Evolutionary conservation across 1,140 invertebrate species (phyloP).

Genomic region (Brachionus angularis): DNA sequence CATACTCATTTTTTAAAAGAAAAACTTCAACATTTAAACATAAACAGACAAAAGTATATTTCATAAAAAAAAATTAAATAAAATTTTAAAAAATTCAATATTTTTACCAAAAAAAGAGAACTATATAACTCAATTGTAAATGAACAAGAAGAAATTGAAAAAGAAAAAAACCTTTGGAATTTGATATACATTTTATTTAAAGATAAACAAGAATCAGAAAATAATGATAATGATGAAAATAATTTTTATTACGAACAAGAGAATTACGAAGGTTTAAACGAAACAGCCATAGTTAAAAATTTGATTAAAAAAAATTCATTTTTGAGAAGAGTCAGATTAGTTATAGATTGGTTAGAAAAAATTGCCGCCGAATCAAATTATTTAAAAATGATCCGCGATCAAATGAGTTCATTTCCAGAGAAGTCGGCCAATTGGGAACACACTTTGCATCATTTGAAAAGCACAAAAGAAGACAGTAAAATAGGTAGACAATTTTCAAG

Average conservation of each 20-base stretch:
- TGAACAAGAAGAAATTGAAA: slow-evolving; percentile 4
- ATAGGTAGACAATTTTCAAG: slow-evolving; percentile 50
- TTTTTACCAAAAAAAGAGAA: neutral
- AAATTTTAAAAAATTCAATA: neutral
- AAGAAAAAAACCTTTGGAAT: slow-evolving; percentile 38
- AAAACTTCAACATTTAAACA: slow-evolving; percentile 14
- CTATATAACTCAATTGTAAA: neutral
- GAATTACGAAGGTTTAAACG: slow-evolving; percentile 22
- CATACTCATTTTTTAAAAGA: slow-evolving; percentile 31
- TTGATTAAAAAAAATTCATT: slow-evolving; percentile 4
- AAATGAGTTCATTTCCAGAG: slow-evolving; percentile 69
- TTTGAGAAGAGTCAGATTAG: slow-evolving; percentile 57
- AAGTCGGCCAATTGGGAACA: slow-evolving; percentile 76
- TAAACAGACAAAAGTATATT: slow-evolving; percentile 16
- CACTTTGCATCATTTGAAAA: slow-evolving; percentile 73
- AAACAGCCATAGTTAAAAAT: slow-evolving; percentile 24
- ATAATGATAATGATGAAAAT: neutral
- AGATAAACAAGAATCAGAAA: slow-evolving; percentile 19
- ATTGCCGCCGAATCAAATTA: slow-evolving; percentile 66
- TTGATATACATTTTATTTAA: neutral
- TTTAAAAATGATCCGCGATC: slow-evolving; percentile 62
- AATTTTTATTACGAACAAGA: slow-evolving; percentile 2
- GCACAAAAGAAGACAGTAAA: slow-evolving; percentile 47
- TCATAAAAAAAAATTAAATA: neutral
- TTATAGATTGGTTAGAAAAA: slow-evolving; percentile 86